A percentile compares a stretch with the other conserved stretches of the same genome.
Conservation (phyloP, 2,888 invertebrate genomes). For the Tenthredo notha region DNA sequence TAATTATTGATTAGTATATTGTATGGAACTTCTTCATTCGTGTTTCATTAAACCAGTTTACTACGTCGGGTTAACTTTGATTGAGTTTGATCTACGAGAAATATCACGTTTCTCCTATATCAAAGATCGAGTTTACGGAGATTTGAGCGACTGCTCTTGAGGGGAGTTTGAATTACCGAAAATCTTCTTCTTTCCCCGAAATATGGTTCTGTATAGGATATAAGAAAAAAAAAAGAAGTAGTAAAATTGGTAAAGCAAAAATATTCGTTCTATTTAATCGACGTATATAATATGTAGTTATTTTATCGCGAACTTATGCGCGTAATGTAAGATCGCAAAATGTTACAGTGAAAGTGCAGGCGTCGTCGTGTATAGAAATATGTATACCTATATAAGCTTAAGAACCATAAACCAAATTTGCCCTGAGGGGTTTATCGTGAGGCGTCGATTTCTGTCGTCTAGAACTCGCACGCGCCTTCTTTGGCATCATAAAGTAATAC, state of each 20-base stretch:
- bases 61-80: too few species aligned
- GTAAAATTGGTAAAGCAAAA: too few species aligned
- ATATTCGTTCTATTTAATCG: background rate
- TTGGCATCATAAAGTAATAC: background rate
- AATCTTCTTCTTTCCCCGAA: too few species aligned
- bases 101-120: too few species aligned
- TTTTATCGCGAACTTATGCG: background rate
- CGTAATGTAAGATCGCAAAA: background rate
- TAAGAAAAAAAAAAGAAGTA: too few species aligned
- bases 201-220: too few species aligned
- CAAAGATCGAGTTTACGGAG: too few species aligned
- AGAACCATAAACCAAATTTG: slow-evolving; percentile 25
- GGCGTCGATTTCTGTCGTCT: background rate
- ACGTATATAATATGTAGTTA: background rate
- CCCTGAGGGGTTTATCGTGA: slow-evolving; percentile 13
- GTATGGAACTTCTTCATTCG: background rate
- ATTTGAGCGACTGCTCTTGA: too few species aligned
- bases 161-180: too few species aligned
- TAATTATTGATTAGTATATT: background rate
- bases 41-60: background rate
- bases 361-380: background rate
- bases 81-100: too few species aligned
- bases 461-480: background rate
- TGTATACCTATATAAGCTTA: background rate
- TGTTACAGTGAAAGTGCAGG: background rate